Conservation (phyloP, 2,797 vertebrate genomes). For the Hydrolagus colliei region DNA sequence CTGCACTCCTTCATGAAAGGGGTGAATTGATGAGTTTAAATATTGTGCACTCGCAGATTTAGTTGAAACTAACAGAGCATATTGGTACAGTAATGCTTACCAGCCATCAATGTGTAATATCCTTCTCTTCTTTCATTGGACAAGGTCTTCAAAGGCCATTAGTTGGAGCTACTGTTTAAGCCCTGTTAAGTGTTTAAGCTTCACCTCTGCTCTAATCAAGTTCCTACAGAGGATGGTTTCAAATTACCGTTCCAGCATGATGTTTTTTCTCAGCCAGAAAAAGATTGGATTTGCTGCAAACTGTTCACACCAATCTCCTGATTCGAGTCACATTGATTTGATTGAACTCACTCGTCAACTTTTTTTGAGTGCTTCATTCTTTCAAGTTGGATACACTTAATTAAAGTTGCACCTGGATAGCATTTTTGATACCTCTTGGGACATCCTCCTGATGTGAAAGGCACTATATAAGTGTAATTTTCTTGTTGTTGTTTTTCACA, state of each 20-base stretch:
- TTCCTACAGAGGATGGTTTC: not conserved
- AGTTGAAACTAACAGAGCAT: not conserved
- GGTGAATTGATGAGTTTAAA: not conserved
- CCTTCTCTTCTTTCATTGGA: not conserved
- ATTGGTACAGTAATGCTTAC: not conserved
- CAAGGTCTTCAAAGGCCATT: not conserved
- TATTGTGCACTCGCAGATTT: not conserved
- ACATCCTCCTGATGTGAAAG: too few relatives aligned
- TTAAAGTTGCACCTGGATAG: too few relatives aligned
- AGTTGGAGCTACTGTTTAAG: not conserved
- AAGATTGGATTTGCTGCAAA: not conserved
- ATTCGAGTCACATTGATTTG: not conserved
- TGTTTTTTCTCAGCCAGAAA: not conserved
- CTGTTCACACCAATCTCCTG: not conserved
- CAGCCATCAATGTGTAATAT: not conserved
- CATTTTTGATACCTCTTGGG: too few relatives aligned
- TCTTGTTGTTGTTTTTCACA: too few relatives aligned
- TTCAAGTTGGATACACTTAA: not conserved
- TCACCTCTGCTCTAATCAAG: not conserved
- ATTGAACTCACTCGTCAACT: not conserved
- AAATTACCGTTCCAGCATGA: not conserved
- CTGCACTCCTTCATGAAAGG: not conserved
- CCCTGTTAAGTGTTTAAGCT: slow-evolving; percentile 21
- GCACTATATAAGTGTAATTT: too few relatives aligned
- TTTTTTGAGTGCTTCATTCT: too few relatives aligned